Conservation (phyloP, 2,797 vertebrate genomes). For the Labeo calbasu region DNA sequence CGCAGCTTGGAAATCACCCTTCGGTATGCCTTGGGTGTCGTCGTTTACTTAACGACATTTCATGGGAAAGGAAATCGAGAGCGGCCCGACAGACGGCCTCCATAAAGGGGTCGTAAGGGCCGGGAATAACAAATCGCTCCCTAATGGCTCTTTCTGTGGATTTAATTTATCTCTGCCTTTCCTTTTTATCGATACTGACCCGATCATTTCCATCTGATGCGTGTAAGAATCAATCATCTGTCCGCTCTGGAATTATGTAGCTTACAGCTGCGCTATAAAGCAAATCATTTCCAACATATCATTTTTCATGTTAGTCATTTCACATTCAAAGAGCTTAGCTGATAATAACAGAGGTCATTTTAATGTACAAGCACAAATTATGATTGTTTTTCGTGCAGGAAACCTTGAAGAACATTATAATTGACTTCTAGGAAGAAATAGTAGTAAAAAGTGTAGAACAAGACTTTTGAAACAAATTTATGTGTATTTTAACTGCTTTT, state of each 20-base stretch:
- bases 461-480: background rate
- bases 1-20: background rate
- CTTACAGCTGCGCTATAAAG: background rate
- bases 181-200: constrained; percentile 15
- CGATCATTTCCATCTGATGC: constrained; percentile 20
- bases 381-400: background rate
- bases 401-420: background rate
- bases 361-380: background rate
- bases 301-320: background rate
- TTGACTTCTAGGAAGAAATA: background rate
- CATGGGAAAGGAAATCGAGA: background rate
- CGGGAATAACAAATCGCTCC: background rate
- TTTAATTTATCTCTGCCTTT: background rate
- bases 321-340: background rate
- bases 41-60: background rate
- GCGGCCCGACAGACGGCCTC: background rate
- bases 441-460: background rate
- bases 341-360: background rate
- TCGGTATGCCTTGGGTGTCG: background rate
- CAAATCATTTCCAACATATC: background rate
- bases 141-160: constrained; percentile 9
- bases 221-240: constrained; percentile 2
- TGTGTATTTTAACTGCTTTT: background rate
- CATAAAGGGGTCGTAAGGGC: background rate
- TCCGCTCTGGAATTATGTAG: background rate